A percentile compares a stretch with the other conserved stretches of the same genome.
These are phyloP conservation scores for Drosophila fuyamai DNA, from an alignment of 1,140 invertebrate species.

Conservation along the genomic window DNA sequence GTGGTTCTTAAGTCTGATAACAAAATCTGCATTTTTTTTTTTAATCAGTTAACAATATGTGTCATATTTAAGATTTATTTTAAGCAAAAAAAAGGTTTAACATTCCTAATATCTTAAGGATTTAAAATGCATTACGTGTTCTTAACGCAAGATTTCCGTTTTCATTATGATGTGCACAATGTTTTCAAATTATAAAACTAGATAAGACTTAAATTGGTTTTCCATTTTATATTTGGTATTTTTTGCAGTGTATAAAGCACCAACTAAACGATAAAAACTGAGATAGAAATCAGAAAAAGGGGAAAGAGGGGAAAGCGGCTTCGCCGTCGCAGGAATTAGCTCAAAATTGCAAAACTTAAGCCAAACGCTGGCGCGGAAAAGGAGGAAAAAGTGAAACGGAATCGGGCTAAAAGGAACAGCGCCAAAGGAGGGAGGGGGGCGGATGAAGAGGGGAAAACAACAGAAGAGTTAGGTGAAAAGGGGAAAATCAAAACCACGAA, in stretches of 20 bases:
- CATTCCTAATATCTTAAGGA: too few species aligned
- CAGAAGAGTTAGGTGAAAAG: constrained; percentile 4
- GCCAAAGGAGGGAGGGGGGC: not conserved
- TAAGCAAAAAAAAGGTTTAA: too few species aligned
- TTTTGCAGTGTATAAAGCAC: constrained; percentile 8
- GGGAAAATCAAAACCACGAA: constrained; percentile 64
- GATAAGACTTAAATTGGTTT: too few species aligned
- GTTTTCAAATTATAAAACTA: not conserved
- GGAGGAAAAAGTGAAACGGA: constrained; percentile 5
- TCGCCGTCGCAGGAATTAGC: constrained; percentile 63
- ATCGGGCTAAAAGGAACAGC: constrained; percentile 7
- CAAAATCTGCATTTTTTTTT: too few species aligned
- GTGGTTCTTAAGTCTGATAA: too few species aligned
- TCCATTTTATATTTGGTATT: not conserved
- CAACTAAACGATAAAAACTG: constrained; percentile 28
- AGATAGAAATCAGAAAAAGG: not conserved
- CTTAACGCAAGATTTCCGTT: too few species aligned
- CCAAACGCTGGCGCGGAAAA: constrained; percentile 48
- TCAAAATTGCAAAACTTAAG: constrained; percentile 77
- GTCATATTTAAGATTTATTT: too few species aligned
- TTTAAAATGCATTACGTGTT: too few species aligned
- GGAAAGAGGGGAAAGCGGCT: constrained; percentile 12
- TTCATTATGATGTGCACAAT: too few species aligned
- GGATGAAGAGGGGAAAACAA: not conserved
- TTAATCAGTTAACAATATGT: too few species aligned